Conservation (phyloP, 2,888 invertebrate species). For the Rhyacophila evoluta region DNA sequence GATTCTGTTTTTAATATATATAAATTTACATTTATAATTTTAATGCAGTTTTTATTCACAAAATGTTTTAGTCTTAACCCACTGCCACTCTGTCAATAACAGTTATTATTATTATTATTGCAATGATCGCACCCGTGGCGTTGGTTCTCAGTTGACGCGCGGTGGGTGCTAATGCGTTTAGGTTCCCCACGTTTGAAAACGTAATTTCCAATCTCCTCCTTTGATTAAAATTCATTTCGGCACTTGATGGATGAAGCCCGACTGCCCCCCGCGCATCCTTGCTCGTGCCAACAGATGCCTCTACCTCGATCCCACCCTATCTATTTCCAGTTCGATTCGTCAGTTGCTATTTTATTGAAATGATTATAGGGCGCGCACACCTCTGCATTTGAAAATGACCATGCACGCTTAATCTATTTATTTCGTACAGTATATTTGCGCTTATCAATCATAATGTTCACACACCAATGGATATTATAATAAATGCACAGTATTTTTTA, state of each 20-base stretch:
- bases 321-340: slow-evolving; percentile 42
- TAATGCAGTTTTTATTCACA: too few relatives aligned
- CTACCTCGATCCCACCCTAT: slow-evolving; percentile 4
- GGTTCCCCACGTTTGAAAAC: slow-evolving; percentile 53
- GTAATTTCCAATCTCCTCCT: slow-evolving; percentile 55
- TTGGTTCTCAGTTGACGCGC: slow-evolving; percentile 37
- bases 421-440: neutral
- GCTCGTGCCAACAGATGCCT: neutral
- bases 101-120: slow-evolving; percentile 31
- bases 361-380: slow-evolving; percentile 1
- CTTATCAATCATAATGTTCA: too few relatives aligned
- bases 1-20: too few relatives aligned
- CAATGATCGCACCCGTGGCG: slow-evolving; percentile 11
- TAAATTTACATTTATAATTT: too few relatives aligned
- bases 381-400: neutral
- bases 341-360: slow-evolving; percentile 34
- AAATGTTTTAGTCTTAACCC: neutral
- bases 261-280: slow-evolving; percentile 26
- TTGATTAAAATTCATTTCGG: slow-evolving; percentile 55
- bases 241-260: slow-evolving; percentile 53
- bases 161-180: slow-evolving; percentile 54
- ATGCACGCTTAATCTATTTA: neutral
- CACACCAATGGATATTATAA: too few relatives aligned
- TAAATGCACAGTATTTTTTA: too few relatives aligned
- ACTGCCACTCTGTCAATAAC: neutral